Evolutionary conservation across 2,888 invertebrate genomes (phyloP).

Genomic region (Drosophila mulleri): DNA sequence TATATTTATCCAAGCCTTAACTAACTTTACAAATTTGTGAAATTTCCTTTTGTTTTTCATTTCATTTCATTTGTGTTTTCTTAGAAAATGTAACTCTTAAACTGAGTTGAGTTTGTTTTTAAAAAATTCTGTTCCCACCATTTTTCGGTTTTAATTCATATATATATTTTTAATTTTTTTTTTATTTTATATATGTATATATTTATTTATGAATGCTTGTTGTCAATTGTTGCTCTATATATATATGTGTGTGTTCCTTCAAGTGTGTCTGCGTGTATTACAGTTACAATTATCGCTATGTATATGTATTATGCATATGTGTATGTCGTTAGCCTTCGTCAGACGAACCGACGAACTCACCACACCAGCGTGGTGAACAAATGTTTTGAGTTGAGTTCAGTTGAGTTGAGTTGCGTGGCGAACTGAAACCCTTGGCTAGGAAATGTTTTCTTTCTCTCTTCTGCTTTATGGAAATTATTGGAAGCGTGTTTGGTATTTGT

Average conservation of each 20-base stretch:
- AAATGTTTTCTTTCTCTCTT: conserved; percentile 43
- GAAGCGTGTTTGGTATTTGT: conserved; percentile 29
- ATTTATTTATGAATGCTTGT: conserved; percentile 54
- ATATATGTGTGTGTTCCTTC: neutral
- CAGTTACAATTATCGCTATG: conserved; percentile 52
- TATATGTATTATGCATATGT: conserved; percentile 44
- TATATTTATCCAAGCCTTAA: conserved; percentile 47
- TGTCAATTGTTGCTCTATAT: conserved; percentile 53
- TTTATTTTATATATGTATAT: conserved; percentile 10
- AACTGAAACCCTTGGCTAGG: conserved; percentile 80
- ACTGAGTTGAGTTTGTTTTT: conserved; percentile 51
- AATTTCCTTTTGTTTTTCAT: conserved; percentile 23
- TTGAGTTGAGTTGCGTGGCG: conserved; percentile 23
- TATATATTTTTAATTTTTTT: conserved; percentile 28
- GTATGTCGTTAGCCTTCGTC: conserved; percentile 11
- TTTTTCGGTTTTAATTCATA: conserved; percentile 77
- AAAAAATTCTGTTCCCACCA: conserved; percentile 77
- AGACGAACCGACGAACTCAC: conserved; percentile 42
- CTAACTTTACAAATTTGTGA: conserved; percentile 56
- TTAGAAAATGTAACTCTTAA: conserved; percentile 61
- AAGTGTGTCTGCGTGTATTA: conserved; percentile 19
- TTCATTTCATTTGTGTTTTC: conserved; percentile 43
- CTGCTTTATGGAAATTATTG: conserved; percentile 21
- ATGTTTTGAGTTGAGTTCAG: conserved; percentile 2
- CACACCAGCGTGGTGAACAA: conserved; percentile 21